These are phyloP conservation scores for Atta cephalotes DNA, from an alignment of 1,140 invertebrate genomes.

Conservation along the genomic window DNA sequence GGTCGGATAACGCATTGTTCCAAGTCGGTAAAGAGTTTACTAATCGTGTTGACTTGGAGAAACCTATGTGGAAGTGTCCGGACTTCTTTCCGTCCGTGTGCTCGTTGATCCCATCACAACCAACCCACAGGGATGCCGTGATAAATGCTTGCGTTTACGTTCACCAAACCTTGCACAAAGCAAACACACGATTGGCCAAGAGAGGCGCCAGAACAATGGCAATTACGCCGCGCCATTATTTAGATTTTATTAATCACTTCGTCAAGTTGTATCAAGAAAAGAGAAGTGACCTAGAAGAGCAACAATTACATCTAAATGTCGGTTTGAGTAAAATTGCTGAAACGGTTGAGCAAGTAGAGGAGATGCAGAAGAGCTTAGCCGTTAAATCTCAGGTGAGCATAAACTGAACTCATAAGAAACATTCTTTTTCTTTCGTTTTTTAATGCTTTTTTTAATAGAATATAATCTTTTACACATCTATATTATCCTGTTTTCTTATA, in stretches of 20 bases:
- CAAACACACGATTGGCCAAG: conserved; percentile 95
- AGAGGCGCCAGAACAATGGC: conserved; percentile 98
- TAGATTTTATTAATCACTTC: conserved; percentile 99
- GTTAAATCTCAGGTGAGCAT: conserved; percentile 93
- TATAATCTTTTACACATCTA: background rate
- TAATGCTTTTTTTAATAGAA: background rate
- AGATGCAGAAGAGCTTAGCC: conserved; percentile 99
- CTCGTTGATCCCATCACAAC: conserved; percentile 91
- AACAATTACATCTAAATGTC: conserved; percentile 99
- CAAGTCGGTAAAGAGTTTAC: conserved; percentile 97
- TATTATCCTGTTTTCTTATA: conserved; percentile 76
- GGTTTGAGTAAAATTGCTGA: conserved; percentile 99
- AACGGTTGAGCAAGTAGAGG: conserved; percentile 99
- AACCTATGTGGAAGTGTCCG: conserved; percentile 93
- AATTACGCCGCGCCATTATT: conserved; percentile 98
- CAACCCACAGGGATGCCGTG: conserved; percentile 96
- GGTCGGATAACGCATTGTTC: conserved; percentile 98
- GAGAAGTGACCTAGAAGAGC: conserved; percentile 98
- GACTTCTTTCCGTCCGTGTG: conserved; percentile 96
- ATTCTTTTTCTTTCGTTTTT: background rate
- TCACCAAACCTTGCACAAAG: conserved; percentile 98
- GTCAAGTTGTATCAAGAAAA: conserved; percentile 99
- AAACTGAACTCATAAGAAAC: conserved; percentile 1
- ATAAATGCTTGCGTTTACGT: conserved; percentile 99
- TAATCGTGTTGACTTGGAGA: conserved; percentile 93